phyloP scores from a whole-genome alignment of 1,140 invertebrate species.

The Bombus fervidus region DNA sequence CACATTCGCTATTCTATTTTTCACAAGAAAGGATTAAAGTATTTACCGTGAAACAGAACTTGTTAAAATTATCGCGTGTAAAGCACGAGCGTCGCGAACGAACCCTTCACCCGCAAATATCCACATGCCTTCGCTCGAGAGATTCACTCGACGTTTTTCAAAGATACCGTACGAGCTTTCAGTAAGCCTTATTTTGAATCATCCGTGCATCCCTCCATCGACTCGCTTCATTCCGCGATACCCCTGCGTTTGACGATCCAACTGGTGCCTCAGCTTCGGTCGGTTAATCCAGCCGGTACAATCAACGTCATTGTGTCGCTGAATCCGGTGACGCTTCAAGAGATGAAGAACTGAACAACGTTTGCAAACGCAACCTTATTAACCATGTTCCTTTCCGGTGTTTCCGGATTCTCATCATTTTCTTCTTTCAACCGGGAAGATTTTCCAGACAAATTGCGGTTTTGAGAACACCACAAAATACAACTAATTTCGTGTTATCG shows the following conservation, averaged over 20 bases:
- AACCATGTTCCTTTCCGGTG: neutral
- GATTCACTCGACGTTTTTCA: constrained; percentile 44
- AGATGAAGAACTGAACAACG: neutral
- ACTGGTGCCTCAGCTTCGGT: neutral
- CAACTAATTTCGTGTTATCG: neutral
- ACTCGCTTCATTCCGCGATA: neutral
- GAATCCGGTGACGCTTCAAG: neutral
- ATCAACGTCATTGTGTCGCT: neutral
- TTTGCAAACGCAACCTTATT: neutral
- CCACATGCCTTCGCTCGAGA: neutral
- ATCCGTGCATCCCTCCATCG: neutral
- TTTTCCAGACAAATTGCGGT: neutral
- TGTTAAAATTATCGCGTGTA: constrained; percentile 21
- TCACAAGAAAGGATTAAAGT: constrained; percentile 57
- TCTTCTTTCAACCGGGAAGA: neutral
- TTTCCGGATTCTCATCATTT: neutral
- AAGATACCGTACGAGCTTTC: constrained; percentile 42
- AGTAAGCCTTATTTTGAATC: constrained; percentile 40
- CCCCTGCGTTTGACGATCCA: no score
- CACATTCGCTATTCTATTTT: constrained; percentile 59
- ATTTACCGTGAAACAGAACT: constrained; percentile 52
- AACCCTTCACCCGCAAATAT: neutral
- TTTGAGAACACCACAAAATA: neutral
- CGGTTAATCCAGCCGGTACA: constrained; percentile 5
- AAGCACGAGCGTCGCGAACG: constrained; percentile 1